Percentiles rank a stretch among this genome's conserved stretches.
Evolutionary conservation across 2,888 invertebrate genomes (phyloP).

Genomic region (Ophion slaviceki): DNA sequence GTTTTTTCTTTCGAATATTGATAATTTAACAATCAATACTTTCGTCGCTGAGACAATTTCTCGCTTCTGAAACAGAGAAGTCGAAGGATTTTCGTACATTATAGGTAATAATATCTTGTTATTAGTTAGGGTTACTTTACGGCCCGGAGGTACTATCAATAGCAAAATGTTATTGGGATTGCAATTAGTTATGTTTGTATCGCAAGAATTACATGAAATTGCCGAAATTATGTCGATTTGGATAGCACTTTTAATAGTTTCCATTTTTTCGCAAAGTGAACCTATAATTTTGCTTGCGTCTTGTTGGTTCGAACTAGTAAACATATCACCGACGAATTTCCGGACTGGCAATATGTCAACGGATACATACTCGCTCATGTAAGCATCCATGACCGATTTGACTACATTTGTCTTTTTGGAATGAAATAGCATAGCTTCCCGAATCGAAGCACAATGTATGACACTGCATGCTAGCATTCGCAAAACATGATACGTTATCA

Average conservation of each 20-base stretch:
- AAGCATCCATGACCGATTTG: constrained; percentile 4
- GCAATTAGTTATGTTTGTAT: not conserved
- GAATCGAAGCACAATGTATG: constrained; percentile 33
- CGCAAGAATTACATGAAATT: not conserved
- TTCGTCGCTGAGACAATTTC: not conserved
- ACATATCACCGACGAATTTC: constrained; percentile 35
- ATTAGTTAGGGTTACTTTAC: not conserved
- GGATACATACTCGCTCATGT: not conserved
- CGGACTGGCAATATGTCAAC: not conserved
- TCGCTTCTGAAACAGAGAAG: not conserved
- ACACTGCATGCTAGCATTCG: constrained; percentile 50
- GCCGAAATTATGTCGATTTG: not conserved
- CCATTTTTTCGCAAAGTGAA: constrained; percentile 14
- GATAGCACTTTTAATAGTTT: not conserved
- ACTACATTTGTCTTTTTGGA: not conserved
- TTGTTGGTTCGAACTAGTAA: constrained; percentile 26
- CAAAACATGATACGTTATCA: constrained; percentile 50
- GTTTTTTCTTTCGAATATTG: constrained; percentile 3
- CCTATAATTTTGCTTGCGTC: constrained; percentile 44
- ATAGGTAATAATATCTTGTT: constrained; percentile 29
- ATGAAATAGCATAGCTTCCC: not conserved
- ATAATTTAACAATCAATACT: constrained; percentile 28
- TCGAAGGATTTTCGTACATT: constrained; percentile 6
- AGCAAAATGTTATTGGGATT: constrained; percentile 4
- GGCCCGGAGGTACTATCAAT: no score